These are phyloP conservation scores for Ctenodactylus gundi DNA, from an alignment of 2,113 vertebrate genomes.

Conservation along the genomic window DNA sequence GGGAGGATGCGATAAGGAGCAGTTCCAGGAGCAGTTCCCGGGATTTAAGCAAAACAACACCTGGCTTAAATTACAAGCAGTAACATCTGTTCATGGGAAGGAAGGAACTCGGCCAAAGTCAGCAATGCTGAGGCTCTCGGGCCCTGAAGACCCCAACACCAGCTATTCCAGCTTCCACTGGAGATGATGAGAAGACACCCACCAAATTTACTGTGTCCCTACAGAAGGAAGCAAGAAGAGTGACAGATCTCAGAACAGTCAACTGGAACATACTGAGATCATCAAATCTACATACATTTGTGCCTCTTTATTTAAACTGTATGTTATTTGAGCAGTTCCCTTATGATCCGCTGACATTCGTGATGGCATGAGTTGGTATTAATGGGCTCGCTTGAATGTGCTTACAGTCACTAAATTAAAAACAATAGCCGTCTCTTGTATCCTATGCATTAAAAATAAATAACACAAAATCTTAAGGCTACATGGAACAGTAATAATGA, in stretches of 20 bases:
- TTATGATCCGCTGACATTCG: background rate
- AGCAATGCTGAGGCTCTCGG: no score
- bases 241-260: background rate
- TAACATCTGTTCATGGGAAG: no score
- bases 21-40: no score
- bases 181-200: background rate
- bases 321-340: background rate
- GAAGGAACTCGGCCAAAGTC: no score
- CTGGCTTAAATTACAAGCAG: no score
- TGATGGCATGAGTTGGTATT: background rate
- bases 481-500: background rate
- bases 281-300: rapidly evolving
- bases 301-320: background rate
- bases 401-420: background rate
- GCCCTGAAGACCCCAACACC: no score
- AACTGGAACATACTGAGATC: background rate
- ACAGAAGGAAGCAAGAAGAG: background rate
- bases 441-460: background rate
- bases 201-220: background rate
- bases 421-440: background rate
- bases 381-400: background rate
- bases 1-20: no score
- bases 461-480: background rate
- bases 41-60: no score
- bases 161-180: background rate